phyloP scores from a whole-genome alignment of 2,797 vertebrate species.

The Pagetopsis macropterus region DNA sequence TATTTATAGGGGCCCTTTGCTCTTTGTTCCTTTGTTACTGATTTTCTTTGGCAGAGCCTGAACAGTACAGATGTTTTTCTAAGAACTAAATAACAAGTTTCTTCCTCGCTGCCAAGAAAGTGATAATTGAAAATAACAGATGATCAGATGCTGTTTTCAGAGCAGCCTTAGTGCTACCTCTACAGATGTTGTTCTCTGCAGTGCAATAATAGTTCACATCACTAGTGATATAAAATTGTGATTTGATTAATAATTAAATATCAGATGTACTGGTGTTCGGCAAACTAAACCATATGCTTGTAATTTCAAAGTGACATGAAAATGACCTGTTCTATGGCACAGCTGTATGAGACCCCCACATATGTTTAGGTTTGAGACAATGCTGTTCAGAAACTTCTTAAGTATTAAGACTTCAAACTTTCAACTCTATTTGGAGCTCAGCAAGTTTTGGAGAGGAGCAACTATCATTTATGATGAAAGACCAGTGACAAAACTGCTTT shows the following conservation, averaged over 20 bases:
- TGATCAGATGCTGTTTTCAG: conserved; percentile 66
- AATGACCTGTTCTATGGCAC: conserved; percentile 49
- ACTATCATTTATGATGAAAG: background rate
- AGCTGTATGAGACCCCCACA: conserved; percentile 60
- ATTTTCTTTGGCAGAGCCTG: conserved; percentile 61
- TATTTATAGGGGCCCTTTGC: conserved; percentile 24
- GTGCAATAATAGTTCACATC: conserved; percentile 64
- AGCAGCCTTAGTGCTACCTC: conserved; percentile 44
- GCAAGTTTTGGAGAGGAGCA: background rate
- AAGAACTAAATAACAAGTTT: conserved; percentile 65
- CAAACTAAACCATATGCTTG: conserved; percentile 75
- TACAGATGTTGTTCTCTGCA: conserved; percentile 78
- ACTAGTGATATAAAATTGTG: conserved; percentile 70
- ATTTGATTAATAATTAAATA: conserved; percentile 82
- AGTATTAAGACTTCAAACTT: conserved; percentile 28
- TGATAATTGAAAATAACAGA: conserved; percentile 73
- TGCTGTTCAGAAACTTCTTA: conserved; percentile 60
- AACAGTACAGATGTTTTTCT: conserved; percentile 74
- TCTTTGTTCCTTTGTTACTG: conserved; percentile 47
- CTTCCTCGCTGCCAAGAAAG: conserved; percentile 62
- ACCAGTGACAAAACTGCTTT: background rate
- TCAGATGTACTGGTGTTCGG: conserved; percentile 74
- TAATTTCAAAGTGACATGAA: conserved; percentile 43
- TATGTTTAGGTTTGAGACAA: conserved; percentile 65
- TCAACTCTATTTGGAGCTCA: background rate